These are phyloP conservation scores for Sepiola atlantica DNA, from an alignment of 2,888 invertebrate genomes.

Conservation along the genomic window DNA sequence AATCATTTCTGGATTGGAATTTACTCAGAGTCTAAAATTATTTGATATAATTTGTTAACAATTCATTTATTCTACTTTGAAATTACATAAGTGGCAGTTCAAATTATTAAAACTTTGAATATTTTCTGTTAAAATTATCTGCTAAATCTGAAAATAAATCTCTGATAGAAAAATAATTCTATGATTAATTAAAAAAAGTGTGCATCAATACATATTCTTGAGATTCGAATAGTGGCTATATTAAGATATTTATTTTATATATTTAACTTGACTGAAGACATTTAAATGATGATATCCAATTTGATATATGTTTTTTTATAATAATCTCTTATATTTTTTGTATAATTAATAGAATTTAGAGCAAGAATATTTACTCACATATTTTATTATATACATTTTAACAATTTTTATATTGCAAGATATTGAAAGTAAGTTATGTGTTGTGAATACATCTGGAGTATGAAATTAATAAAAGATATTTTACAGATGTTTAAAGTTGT, in stretches of 20 bases:
- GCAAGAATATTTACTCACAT: not conserved
- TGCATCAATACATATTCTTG: not conserved
- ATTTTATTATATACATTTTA: not conserved
- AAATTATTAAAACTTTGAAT: too few relatives aligned
- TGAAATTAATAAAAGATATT: not conserved
- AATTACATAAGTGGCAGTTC: not conserved
- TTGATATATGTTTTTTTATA: not conserved
- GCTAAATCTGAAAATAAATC: not conserved
- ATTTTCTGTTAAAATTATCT: not conserved
- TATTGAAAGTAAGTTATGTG: not conserved
- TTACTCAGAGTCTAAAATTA: not conserved
- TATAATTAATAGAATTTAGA: not conserved
- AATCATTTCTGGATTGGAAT: not conserved
- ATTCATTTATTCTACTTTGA: not conserved
- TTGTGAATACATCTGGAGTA: not conserved
- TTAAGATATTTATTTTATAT: not conserved
- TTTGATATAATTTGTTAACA: not conserved
- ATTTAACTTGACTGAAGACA: not conserved
- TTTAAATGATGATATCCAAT: not conserved
- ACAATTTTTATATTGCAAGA: not conserved
- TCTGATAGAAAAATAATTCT: not conserved
- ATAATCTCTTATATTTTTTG: not conserved
- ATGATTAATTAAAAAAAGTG: not conserved
- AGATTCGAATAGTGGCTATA: not conserved
- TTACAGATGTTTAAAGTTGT: not conserved